Evolutionary conservation across 2,888 invertebrate genomes (phyloP).

Genomic region (Fragum whitleyi): DNA sequence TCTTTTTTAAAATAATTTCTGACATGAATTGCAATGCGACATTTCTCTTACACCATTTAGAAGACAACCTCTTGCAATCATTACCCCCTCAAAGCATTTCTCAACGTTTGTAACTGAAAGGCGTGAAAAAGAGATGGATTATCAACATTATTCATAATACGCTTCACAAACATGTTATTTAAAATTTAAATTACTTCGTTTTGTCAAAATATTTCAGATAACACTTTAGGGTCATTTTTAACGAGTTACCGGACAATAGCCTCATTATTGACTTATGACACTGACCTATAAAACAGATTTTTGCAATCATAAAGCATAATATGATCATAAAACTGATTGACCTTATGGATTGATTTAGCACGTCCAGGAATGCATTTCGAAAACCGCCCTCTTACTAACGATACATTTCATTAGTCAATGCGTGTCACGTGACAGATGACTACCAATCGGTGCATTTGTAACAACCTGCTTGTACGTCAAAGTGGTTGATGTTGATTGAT

Average conservation of each 20-base stretch:
- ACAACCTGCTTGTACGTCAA: slow-evolving; percentile 31
- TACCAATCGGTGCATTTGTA: slow-evolving; percentile 44
- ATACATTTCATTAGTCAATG: slow-evolving; percentile 27
- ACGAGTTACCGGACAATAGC: slow-evolving; percentile 7
- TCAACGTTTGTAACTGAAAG: too few species aligned
- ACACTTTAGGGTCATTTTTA: slow-evolving; percentile 14
- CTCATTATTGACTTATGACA: neutral
- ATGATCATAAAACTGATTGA: neutral
- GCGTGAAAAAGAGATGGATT: too few species aligned
- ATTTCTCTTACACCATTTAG: too few species aligned
- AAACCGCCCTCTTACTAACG: neutral
- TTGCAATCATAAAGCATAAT: slow-evolving; percentile 10
- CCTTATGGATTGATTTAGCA: neutral
- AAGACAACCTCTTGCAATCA: too few species aligned
- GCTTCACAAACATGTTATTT: too few species aligned
- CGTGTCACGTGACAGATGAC: slow-evolving; percentile 34
- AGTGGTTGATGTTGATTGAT: slow-evolving; percentile 38
- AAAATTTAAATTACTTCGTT: too few species aligned
- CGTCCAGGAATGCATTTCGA: slow-evolving; percentile 11
- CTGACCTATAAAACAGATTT: neutral
- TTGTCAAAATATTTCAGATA: neutral
- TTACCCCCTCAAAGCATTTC: too few species aligned
- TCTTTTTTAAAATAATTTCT: too few species aligned
- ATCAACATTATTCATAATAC: too few species aligned
- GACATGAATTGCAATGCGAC: too few species aligned